Conservation (phyloP, 2,113 vertebrate genomes). For the Chionodraco myersi region DNA sequence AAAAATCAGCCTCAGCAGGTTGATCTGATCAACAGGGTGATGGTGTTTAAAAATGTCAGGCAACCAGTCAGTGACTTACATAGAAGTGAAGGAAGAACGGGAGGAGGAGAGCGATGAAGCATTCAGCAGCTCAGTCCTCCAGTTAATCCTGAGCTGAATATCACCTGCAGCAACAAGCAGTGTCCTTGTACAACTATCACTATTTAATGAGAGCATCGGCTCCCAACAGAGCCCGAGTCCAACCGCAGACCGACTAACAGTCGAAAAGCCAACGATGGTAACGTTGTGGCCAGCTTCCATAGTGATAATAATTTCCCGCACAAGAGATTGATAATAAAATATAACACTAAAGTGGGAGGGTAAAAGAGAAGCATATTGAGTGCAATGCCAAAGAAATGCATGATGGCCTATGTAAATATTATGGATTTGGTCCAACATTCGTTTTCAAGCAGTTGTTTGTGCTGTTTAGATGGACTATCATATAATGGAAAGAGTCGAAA, state of each 20-base stretch:
- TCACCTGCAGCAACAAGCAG: conserved; percentile 52
- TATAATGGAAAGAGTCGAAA: background rate
- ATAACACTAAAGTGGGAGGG: background rate
- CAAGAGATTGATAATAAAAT: background rate
- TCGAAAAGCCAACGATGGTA: no score
- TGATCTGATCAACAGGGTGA: background rate
- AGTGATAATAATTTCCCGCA: background rate
- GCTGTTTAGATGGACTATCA: background rate
- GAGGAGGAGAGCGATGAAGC: background rate
- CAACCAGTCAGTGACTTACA: background rate
- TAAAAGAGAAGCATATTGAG: background rate
- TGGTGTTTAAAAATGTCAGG: conserved; percentile 12
- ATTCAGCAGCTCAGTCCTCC: conserved; percentile 18
- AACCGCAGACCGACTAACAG: conserved; percentile 35
- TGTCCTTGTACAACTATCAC: conserved; percentile 54
- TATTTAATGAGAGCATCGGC: conserved; percentile 70
- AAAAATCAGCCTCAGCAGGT: background rate
- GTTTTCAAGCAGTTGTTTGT: background rate
- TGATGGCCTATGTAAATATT: background rate
- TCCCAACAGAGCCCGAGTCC: conserved; percentile 64
- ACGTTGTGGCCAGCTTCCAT: background rate
- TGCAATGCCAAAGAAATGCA: background rate
- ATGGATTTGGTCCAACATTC: background rate
- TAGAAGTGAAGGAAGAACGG: background rate
- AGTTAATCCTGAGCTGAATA: conserved; percentile 28